phyloP scores from a whole-genome alignment of 2,888 invertebrate genomes.

The Gari tellinella region DNA sequence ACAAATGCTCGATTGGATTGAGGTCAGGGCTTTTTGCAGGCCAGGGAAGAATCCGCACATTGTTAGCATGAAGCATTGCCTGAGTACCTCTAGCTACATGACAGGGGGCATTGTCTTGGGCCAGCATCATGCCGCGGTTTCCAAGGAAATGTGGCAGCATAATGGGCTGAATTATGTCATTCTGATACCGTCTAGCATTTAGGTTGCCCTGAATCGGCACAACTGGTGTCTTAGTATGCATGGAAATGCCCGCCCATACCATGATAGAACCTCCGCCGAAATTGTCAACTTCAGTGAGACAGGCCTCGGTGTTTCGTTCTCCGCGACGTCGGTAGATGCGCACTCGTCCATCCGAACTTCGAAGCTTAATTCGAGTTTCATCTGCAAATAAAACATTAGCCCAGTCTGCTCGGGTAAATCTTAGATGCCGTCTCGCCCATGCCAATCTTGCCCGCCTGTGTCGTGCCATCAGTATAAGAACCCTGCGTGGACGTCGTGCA shows the following conservation, averaged over 20 bases:
- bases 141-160: conserved; percentile 5
- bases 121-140: conserved; percentile 11
- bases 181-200: conserved; percentile 12
- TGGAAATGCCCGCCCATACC: conserved; percentile 18
- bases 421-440: conserved; percentile 29
- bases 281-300: conserved; percentile 8
- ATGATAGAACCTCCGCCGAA: conserved; percentile 26
- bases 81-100: conserved; percentile 24
- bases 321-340: background rate
- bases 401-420: conserved; percentile 43
- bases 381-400: conserved; percentile 45
- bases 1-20: conserved; percentile 27
- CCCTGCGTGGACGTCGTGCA: conserved; percentile 8
- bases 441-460: conserved; percentile 10
- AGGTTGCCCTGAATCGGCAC: conserved; percentile 12
- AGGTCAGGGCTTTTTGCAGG: conserved; percentile 26
- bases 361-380: conserved; percentile 1
- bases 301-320: background rate
- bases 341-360: background rate
- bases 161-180: conserved; percentile 6
- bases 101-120: conserved; percentile 33
- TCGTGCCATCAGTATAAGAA: conserved; percentile 5
- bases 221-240: conserved; percentile 11
- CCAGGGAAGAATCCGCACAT: conserved; percentile 23
- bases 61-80: conserved; percentile 6